Evolutionary conservation across 2,113 vertebrate species (phyloP).

Genomic region (Nothobranchius kuhntae): DNA sequence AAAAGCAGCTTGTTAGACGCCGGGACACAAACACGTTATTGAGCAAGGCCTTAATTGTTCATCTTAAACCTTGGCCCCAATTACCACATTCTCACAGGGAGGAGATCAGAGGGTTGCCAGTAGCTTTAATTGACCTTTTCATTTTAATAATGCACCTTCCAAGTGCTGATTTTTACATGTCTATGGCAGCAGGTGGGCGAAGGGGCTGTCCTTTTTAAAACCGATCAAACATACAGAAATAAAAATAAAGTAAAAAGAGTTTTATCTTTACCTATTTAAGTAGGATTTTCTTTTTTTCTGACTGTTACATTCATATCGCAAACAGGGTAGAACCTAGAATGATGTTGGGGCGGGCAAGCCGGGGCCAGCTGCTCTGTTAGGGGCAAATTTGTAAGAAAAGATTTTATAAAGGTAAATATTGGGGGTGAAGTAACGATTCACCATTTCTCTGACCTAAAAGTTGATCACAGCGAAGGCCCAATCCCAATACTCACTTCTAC

Average conservation of each 20-base stretch:
- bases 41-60: constrained; percentile 77
- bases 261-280: neutral
- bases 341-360: too few species aligned
- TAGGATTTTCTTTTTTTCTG: too few species aligned
- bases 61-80: constrained; percentile 74
- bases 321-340: too few species aligned
- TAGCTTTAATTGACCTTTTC: constrained; percentile 73
- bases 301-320: too few species aligned
- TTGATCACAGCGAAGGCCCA: too few species aligned
- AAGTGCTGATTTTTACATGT: constrained; percentile 56
- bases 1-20: constrained; percentile 72
- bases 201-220: neutral
- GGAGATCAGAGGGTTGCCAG: constrained; percentile 80
- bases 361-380: too few species aligned
- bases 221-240: neutral
- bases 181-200: constrained; percentile 63
- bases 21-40: constrained; percentile 60
- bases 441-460: too few species aligned
- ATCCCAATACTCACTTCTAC: too few species aligned
- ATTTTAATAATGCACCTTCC: constrained; percentile 50
- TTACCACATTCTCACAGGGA: constrained; percentile 80
- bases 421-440: too few species aligned
- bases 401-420: too few species aligned
- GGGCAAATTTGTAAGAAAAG: too few species aligned
- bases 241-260: neutral